Conservation (phyloP, 2,113 vertebrate species). For the Neofelis nebulosa region DNA sequence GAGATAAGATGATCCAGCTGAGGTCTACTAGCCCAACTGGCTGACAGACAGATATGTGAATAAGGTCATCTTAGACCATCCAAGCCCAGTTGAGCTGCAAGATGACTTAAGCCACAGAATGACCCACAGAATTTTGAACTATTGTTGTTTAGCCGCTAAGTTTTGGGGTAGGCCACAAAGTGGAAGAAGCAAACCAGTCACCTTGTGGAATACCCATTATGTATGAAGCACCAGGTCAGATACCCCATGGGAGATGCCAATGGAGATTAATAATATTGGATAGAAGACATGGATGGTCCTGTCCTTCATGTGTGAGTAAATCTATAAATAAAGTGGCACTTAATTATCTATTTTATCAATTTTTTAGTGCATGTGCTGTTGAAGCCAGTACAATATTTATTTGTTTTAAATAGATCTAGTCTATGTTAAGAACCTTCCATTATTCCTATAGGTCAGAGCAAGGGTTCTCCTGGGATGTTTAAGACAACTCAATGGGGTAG, state of each 20-base stretch:
- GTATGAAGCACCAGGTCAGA: background rate
- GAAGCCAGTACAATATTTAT: background rate
- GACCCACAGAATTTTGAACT: background rate
- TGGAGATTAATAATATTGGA: background rate
- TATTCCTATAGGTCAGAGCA: background rate
- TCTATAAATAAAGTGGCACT: background rate
- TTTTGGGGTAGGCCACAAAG: background rate
- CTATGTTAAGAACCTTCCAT: background rate
- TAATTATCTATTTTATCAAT: background rate
- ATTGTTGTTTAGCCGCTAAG: background rate
- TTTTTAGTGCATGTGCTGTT: background rate
- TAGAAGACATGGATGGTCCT: background rate
- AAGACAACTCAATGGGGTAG: background rate
- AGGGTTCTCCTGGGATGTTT: background rate
- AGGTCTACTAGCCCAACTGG: background rate
- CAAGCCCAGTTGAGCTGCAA: background rate
- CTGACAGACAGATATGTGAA: background rate
- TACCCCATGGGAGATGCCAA: background rate
- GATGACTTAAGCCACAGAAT: background rate
- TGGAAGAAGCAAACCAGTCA: background rate
- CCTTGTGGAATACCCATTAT: background rate
- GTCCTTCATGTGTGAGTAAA: background rate
- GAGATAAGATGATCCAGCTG: background rate
- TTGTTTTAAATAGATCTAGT: conserved; percentile 30
- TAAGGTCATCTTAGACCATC: background rate